Conservation (phyloP, 35 echinoderm and acorn worm species). For the Lytechinus pictus region DNA sequence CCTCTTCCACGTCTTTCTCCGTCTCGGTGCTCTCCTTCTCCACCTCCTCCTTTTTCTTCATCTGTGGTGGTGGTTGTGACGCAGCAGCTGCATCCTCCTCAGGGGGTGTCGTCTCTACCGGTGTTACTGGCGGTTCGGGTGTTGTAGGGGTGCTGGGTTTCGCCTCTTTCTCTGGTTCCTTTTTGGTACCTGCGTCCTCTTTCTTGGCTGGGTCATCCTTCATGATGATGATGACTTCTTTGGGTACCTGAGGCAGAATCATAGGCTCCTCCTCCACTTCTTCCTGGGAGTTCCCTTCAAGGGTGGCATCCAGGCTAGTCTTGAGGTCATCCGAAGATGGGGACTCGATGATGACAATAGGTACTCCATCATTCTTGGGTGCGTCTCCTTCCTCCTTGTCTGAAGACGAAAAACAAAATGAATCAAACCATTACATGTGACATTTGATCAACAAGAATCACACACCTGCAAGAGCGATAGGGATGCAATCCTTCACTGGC, state of each 20-base stretch:
- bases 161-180: slow-evolving; percentile 45
- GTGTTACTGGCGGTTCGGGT: background rate
- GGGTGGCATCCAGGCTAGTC: background rate
- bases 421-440: background rate
- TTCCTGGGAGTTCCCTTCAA: background rate
- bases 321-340: background rate
- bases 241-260: background rate
- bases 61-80: slow-evolving; percentile 38
- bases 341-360: slow-evolving; percentile 9
- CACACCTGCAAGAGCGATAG: background rate
- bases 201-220: background rate
- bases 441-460: background rate
- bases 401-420: background rate
- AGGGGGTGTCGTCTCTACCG: slow-evolving; percentile 11
- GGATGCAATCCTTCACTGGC: background rate
- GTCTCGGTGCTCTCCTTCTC: slow-evolving; percentile 46
- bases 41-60: slow-evolving; percentile 13
- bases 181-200: background rate
- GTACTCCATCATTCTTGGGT: slow-evolving; percentile 25
- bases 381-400: slow-evolving; percentile 22
- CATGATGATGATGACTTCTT: slow-evolving; percentile 45
- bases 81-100: background rate
- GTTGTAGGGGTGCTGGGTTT: background rate
- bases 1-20: slow-evolving; percentile 36
- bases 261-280: background rate